Conservation (phyloP, 2,888 invertebrate genomes). For the Drosophila paramelanica region DNA sequence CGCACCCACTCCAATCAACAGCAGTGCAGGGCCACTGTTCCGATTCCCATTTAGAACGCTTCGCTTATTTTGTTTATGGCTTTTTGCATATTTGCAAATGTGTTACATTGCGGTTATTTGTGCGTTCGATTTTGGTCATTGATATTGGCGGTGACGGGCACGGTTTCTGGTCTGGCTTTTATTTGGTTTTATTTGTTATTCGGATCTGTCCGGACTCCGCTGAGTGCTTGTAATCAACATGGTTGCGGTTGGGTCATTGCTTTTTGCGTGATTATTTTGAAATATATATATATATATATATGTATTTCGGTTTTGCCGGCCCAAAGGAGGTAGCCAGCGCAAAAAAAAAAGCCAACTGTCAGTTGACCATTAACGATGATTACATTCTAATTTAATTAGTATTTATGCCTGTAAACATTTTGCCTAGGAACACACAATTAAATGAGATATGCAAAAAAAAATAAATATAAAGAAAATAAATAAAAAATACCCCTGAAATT, state of each 20-base stretch:
- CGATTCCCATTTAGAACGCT: slow-evolving; percentile 17
- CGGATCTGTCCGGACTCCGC: slow-evolving; percentile 26
- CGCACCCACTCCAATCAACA: background rate
- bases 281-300: slow-evolving; percentile 20
- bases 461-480: background rate
- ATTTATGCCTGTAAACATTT: slow-evolving; percentile 7
- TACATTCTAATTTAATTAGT: slow-evolving; percentile 63
- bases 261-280: slow-evolving; percentile 72
- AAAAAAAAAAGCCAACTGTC: slow-evolving; percentile 23
- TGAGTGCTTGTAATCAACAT: slow-evolving; percentile 75
- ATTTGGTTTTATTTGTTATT: slow-evolving; percentile 24
- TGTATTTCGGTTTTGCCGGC: slow-evolving; percentile 18
- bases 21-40: slow-evolving; percentile 1
- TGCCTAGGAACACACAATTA: slow-evolving; percentile 4
- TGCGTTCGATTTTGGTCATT: slow-evolving; percentile 77
- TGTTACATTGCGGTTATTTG: slow-evolving; percentile 78
- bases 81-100: slow-evolving; percentile 69
- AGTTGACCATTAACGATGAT: slow-evolving; percentile 54
- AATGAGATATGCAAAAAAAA: background rate
- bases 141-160: slow-evolving; percentile 66
- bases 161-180: slow-evolving; percentile 34
- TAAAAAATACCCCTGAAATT: background rate
- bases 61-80: slow-evolving; percentile 64
- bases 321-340: background rate
- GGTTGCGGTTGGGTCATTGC: slow-evolving; percentile 66